Base-by-base conservation (phyloP, 2,888 invertebrate genomes). In the Ormyrus thymus region DNA sequence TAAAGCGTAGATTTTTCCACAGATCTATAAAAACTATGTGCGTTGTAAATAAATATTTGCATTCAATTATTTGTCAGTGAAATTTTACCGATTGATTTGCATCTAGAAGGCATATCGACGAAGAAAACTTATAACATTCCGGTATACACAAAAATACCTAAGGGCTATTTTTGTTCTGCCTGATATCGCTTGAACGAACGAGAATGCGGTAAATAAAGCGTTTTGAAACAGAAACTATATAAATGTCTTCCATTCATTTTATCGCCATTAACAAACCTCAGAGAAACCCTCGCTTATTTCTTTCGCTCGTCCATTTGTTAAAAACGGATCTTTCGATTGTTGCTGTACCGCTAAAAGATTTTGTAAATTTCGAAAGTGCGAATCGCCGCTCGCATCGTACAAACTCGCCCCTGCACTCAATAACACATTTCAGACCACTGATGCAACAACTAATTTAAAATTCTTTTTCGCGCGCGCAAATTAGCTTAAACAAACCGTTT, bases 191-290 rank as follows among this genome's bases (percentile, higher is more conserved):
- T 78, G 61, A 71, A 65, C 71, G 71, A 77, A 77, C 56, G 64
- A 72, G 78, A 78, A 78, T 80, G 71, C 58, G 71, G 55, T 72
- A 68, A 80, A 80, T 77, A 80, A 80, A 80, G 43, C 59, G 53
- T 76, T 79, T 79, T 73, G n/a, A 74, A 77, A 74, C 56, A 74
- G 10, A 77, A 48, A 8, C 29, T 61, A 48, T 65, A 46, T 55
- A n/a, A 50, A 59, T 62, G 74, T 59, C 50, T 64, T 15, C 29
- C n/a, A 45, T 46, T 68, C 43, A 59, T 74, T 29, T 74, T 50
- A 29, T 65, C 46, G 53, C 45, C 53, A 6, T 7, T 66, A 29
- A 29, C 29, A 29, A 29, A 29, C 29, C 29, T 29, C 29, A 29
- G 29, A 29, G 29, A 29, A 29, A 4, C 29, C 29, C 0, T 29